Evolutionary conservation across 2,113 vertebrate genomes (phyloP).

Genomic region (Pelusios castaneus): DNA sequence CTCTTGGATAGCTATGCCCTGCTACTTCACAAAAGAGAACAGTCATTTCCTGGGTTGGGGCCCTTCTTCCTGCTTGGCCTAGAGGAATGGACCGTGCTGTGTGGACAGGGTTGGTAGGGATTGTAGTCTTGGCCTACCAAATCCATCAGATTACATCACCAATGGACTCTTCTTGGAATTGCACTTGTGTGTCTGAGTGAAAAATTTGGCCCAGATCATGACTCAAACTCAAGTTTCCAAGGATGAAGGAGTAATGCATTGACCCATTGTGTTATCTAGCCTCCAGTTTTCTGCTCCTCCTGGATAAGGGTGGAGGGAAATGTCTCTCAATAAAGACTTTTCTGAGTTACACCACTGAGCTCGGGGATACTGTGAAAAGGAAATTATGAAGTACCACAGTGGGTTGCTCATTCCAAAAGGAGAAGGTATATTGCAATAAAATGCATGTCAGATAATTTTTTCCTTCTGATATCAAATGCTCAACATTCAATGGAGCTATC

Average conservation of each 20-base stretch:
- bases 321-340: background rate
- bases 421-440: background rate
- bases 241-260: too few species aligned
- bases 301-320: background rate
- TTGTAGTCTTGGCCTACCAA: background rate
- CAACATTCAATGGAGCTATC: rapidly evolving
- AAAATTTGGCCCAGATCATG: background rate
- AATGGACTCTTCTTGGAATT: background rate
- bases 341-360: background rate
- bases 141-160: background rate
- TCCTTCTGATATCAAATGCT: background rate
- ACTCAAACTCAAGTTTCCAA: background rate
- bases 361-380: background rate
- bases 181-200: background rate
- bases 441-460: background rate
- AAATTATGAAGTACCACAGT: background rate
- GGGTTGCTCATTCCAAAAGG: background rate
- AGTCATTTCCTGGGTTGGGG: background rate
- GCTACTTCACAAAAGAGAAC: background rate
- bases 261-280: background rate
- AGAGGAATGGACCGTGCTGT: background rate
- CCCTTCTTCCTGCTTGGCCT: background rate
- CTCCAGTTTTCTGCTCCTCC: background rate
- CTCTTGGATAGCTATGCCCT: background rate
- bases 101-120: background rate